Conservation (phyloP, 2,113 vertebrate species). For the Ictidomys tridecemlineatus region DNA sequence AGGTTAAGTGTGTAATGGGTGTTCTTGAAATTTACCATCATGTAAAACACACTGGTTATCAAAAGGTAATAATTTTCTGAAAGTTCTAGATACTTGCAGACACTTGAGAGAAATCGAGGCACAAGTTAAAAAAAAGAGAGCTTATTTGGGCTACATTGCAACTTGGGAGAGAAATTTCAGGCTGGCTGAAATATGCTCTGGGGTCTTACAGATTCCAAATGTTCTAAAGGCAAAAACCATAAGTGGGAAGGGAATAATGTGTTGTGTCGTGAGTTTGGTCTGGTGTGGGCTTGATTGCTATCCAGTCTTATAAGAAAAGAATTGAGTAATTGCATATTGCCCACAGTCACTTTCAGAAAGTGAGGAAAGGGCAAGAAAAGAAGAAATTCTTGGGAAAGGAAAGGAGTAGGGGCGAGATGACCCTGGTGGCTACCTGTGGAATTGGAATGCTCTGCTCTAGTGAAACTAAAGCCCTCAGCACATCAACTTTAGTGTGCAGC, state of each 20-base stretch:
- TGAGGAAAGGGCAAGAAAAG: not conserved
- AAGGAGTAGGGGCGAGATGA: not conserved
- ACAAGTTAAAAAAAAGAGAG: not conserved
- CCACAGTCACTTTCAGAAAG: not conserved
- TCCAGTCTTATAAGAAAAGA: not conserved
- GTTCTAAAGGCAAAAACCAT: not conserved
- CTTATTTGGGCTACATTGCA: not conserved
- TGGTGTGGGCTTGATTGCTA: not conserved
- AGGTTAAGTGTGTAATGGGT: not conserved
- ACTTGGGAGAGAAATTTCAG: not conserved
- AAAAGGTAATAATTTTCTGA: not conserved
- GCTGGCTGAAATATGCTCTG: not conserved
- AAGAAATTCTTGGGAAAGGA: not conserved
- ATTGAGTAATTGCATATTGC: not conserved
- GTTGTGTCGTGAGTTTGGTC: not conserved
- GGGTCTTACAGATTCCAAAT: not conserved
- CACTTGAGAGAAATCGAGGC: not conserved
- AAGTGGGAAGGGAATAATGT: not conserved
- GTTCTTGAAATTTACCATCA: conserved; percentile 6
- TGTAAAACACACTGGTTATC: not conserved
- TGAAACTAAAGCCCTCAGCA: not conserved
- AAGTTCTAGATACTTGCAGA: not conserved
- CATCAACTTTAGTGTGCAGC: not conserved
- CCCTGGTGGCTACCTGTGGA: not conserved
- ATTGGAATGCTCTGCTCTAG: not conserved